A percentile compares a stretch with the other conserved stretches of the same genome.
phyloP scores from a whole-genome alignment of 2,888 invertebrate species.

The Melanostoma mellinum region DNA sequence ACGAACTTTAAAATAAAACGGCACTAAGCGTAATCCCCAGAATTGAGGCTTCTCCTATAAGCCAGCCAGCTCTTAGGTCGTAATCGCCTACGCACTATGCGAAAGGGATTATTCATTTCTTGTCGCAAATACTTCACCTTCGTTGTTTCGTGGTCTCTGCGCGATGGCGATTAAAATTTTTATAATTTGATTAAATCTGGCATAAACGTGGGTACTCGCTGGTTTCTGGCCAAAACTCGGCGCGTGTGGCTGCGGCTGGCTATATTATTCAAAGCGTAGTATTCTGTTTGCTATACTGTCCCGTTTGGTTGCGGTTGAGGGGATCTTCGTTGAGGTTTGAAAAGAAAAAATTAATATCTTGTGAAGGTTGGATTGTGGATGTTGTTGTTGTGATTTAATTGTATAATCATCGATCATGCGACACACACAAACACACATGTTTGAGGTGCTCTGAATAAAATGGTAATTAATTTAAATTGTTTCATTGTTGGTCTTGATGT shows the following conservation, averaged over 20 bases:
- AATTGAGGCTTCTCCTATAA: too few species aligned
- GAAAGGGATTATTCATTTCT: constrained; percentile 53
- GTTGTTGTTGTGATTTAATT: too few species aligned
- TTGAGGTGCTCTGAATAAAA: constrained; percentile 21
- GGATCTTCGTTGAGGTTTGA: background rate
- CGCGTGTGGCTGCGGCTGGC: constrained; percentile 35
- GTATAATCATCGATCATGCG: constrained; percentile 34
- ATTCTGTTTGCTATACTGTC: background rate
- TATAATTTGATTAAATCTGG: constrained; percentile 62
- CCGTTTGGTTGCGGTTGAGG: background rate
- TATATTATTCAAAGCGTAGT: constrained; percentile 16
- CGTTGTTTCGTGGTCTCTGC: constrained; percentile 12
- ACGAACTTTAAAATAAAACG: too few species aligned
- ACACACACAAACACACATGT: constrained; percentile 24
- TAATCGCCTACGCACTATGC: constrained; percentile 50
- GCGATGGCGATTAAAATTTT: constrained; percentile 61
- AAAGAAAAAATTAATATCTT: constrained; percentile 10
- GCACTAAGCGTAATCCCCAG: too few species aligned
- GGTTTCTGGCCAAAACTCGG: constrained; percentile 27
- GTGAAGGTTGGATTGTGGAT: background rate
- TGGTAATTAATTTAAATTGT: constrained; percentile 47
- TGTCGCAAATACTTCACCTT: constrained; percentile 20
- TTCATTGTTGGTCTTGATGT: constrained; percentile 28
- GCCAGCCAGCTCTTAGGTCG: too few species aligned
- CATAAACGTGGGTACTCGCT: constrained; percentile 61